phyloP scores from a whole-genome alignment of 2,797 vertebrate genomes.

The Parauchenoglanis ngamensis region DNA sequence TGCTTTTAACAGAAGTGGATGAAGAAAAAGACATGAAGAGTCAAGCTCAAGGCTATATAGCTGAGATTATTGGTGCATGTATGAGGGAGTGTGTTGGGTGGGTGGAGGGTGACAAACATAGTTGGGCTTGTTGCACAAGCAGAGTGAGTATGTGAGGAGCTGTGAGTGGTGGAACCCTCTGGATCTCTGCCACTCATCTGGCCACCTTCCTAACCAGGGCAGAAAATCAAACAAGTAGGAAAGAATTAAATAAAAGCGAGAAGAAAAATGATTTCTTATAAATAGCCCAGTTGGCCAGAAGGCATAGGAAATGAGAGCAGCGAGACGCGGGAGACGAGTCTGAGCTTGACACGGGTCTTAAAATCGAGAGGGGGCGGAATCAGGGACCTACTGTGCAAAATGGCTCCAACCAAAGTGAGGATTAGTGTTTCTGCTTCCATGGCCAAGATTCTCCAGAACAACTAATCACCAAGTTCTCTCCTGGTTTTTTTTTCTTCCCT shows the following conservation, averaged over 20 bases:
- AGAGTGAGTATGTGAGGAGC: slow-evolving; percentile 55
- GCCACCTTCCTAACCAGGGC: slow-evolving; percentile 82
- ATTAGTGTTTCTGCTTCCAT: slow-evolving; percentile 83
- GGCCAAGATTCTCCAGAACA: slow-evolving; percentile 80
- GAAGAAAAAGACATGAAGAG: slow-evolving; percentile 45
- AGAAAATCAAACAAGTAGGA: slow-evolving; percentile 81
- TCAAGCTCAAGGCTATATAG: slow-evolving; percentile 50
- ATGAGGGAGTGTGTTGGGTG: slow-evolving; percentile 43
- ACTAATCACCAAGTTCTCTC: slow-evolving; percentile 76
- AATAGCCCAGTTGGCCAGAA: slow-evolving; percentile 84
- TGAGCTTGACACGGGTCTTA: slow-evolving; percentile 85
- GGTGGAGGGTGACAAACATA: slow-evolving; percentile 48
- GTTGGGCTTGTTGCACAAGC: slow-evolving; percentile 43
- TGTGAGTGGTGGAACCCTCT: slow-evolving; percentile 60
- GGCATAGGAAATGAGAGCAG: slow-evolving; percentile 84
- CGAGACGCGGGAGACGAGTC: slow-evolving; percentile 77
- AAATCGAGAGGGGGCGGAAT: slow-evolving; percentile 83
- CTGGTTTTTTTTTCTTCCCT: slow-evolving; percentile 52
- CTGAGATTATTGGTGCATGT: slow-evolving; percentile 51
- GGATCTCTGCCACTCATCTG: slow-evolving; percentile 81
- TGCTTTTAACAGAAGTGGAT: slow-evolving; percentile 46
- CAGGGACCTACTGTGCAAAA: slow-evolving; percentile 80
- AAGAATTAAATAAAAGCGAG: slow-evolving; percentile 79
- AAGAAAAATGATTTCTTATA: slow-evolving; percentile 83
- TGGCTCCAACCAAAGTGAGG: slow-evolving; percentile 82